These are phyloP conservation scores for Ageneiosus marmoratus DNA, from an alignment of 2,113 vertebrate genomes.

Conservation along the genomic window DNA sequence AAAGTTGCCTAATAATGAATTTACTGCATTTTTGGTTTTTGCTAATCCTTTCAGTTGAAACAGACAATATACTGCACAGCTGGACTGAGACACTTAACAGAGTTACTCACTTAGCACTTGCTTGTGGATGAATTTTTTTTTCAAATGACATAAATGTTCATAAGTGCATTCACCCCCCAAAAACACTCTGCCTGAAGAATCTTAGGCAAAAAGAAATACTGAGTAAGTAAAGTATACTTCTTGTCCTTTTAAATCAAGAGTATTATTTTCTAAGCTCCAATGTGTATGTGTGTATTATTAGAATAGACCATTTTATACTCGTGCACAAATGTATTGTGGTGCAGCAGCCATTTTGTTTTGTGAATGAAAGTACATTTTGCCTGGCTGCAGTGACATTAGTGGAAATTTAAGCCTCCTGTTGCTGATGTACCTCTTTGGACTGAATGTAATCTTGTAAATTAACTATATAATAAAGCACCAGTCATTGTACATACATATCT, in stretches of 20 bases:
- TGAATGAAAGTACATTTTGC: constrained; percentile 19
- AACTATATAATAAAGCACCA: background rate
- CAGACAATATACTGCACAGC: constrained; percentile 19
- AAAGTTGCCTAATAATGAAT: constrained; percentile 15
- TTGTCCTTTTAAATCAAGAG: background rate
- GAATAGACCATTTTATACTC: background rate
- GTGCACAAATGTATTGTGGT: constrained; percentile 3
- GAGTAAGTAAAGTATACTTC: background rate
- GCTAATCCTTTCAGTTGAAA: constrained; percentile 26
- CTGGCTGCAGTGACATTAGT: background rate
- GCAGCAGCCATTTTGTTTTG: constrained; percentile 42
- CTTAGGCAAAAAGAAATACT: background rate
- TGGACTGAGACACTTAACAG: constrained; percentile 20
- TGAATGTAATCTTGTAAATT: background rate
- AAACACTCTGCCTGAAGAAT: background rate
- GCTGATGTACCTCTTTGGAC: background rate
- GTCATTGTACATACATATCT: background rate
- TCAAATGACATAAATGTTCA: background rate
- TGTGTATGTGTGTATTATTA: constrained; percentile 14
- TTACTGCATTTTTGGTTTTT: constrained; percentile 22
- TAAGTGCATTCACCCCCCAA: background rate
- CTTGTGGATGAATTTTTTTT: background rate
- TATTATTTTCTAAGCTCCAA: background rate
- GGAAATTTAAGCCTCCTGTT: background rate
- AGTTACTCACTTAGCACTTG: constrained; percentile 17